Evolutionary conservation across 2,797 vertebrate species (phyloP).

Genomic region (Lacerta viridis): DNA sequence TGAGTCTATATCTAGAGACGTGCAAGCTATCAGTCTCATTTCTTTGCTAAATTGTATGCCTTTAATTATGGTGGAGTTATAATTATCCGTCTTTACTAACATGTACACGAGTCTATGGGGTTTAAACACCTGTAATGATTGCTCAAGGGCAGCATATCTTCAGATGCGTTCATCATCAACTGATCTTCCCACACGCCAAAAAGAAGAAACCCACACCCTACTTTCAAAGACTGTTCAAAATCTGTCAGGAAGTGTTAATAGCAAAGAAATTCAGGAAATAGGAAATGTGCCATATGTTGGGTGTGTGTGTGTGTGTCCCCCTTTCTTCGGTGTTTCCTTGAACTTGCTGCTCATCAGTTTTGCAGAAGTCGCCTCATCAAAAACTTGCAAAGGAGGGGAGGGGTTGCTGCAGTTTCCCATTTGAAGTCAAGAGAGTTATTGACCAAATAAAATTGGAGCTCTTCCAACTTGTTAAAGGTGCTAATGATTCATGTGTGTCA

Average conservation of each 20-base stretch:
- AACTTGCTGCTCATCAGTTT: conserved; percentile 47
- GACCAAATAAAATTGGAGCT: conserved; percentile 63
- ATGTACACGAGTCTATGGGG: neutral
- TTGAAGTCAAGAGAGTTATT: conserved; percentile 60
- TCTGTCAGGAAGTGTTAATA: conserved; percentile 36
- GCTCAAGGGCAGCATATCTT: neutral
- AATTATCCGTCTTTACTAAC: neutral
- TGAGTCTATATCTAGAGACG: neutral
- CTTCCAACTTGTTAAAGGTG: conserved; percentile 66
- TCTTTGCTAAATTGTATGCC: conserved; percentile 29
- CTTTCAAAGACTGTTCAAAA: neutral
- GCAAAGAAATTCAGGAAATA: conserved; percentile 31
- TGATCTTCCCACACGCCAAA: conserved; percentile 1
- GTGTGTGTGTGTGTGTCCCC: no score
- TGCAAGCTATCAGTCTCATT: conserved; percentile 33
- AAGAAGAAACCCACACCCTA: neutral
- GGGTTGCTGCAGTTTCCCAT: conserved; percentile 23
- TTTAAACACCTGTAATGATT: conserved; percentile 8
- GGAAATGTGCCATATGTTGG: conserved; percentile 22
- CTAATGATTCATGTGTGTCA: conserved; percentile 59
- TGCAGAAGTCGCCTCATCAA: conserved; percentile 7
- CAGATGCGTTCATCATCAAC: neutral
- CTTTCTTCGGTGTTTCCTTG: conserved; percentile 9
- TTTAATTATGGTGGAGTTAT: conserved; percentile 38
- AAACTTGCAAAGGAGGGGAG: conserved; percentile 41